Base-by-base conservation (phyloP, 2,113 vertebrate species). In the Phoenicopterus ruber region DNA sequence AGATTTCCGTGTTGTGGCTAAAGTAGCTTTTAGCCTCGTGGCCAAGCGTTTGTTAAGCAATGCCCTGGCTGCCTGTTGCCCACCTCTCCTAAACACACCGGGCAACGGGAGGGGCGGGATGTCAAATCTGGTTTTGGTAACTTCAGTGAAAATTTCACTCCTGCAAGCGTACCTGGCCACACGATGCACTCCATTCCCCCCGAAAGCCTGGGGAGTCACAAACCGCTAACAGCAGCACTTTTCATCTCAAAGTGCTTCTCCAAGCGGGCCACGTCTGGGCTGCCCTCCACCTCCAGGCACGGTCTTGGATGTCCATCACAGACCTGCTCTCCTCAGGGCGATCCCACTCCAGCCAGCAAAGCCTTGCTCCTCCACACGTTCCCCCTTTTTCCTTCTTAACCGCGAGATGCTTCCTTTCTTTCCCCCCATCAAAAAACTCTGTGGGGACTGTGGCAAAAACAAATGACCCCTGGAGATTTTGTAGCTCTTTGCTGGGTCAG, bases 291-390 rank as follows among this genome's bases (percentile, higher is more conserved):
- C 22, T 70, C 65, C 2, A 2, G 44, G n/a, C 54, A 67, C 1
- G 1, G 18, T 79, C 47, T 82, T 82, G 26, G 34, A 34, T 21
- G 22, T 28, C 57, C 9, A 3, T 22, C 6, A 42, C 22, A 91
- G 46, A 66, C 18, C 34, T 42, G 40, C 13, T 83, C 19, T 88
- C 26, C 44, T 40, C 59, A 62, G 42, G 28, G 32, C 57, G 47
- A 44, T 32, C 34, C 46, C 72, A 14, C 54, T 65, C 25, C 36
- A 65, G 22, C 36, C 71, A 91, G 28, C 0, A 1, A 26, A 82
- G 65, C 50, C 46, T 74, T 2, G 0, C 14, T 72, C 26, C 36
- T 72, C 47, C 0, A 0, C 49, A 31, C 2, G 2, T 5, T 49
- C 17, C 28, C 17, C 4, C 9, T 52, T 13, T 46, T 29, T 18